phyloP scores from a whole-genome alignment of 2,113 vertebrate species.

The Apaloderma vittatum region DNA sequence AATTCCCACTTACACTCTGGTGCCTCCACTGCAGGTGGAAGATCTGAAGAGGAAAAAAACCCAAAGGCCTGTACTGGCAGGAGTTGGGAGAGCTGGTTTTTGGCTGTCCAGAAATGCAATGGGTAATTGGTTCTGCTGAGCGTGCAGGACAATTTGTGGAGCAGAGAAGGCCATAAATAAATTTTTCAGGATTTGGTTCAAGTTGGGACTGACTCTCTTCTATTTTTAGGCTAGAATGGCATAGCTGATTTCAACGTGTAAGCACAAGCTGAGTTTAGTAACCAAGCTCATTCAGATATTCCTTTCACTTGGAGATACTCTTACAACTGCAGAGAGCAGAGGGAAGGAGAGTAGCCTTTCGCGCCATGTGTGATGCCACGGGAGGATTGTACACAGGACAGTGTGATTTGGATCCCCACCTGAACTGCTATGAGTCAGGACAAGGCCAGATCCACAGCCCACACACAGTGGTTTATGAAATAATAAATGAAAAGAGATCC shows the following conservation, averaged over 20 bases:
- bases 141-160: not conserved
- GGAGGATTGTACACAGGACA: not conserved
- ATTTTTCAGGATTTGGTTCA: not conserved
- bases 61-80: not conserved
- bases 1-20: not conserved
- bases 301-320: not conserved
- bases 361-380: not conserved
- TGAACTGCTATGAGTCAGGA: accelerated
- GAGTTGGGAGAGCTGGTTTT: not conserved
- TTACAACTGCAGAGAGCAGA: not conserved
- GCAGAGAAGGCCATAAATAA: not conserved
- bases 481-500: not conserved
- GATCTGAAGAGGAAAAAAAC: not conserved
- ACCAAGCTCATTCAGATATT: not conserved
- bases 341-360: not conserved
- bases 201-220: not conserved
- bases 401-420: accelerated
- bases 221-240: not conserved
- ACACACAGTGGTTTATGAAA: not conserved
- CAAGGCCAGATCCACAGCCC: not conserved
- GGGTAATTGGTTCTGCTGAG: not conserved
- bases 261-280: not conserved
- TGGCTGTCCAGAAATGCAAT: not conserved
- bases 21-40: not conserved
- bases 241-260: not conserved